phyloP scores from a whole-genome alignment of 2,113 vertebrate species.

The Tachysurus vachellii region DNA sequence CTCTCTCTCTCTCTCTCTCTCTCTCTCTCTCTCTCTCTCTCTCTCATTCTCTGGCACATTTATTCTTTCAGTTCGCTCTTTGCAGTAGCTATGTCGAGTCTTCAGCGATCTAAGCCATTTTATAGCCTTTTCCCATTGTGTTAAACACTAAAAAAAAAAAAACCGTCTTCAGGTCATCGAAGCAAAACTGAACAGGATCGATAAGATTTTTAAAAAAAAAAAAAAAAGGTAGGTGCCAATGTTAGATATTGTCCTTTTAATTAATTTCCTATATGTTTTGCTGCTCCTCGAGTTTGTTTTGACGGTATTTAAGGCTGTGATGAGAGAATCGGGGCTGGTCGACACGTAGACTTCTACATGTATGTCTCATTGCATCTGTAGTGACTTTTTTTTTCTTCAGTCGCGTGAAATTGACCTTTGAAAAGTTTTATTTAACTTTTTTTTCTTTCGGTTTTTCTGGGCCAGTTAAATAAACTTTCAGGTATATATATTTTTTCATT shows the following conservation, averaged over 20 bases:
- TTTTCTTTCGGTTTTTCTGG: too few relatives aligned
- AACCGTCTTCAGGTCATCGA: background rate
- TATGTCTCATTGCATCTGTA: background rate
- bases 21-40: too few relatives aligned
- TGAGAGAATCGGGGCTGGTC: background rate
- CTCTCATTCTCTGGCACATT: slow-evolving; percentile 64
- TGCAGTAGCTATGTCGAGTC: background rate
- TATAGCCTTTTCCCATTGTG: background rate
- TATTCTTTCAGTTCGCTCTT: slow-evolving; percentile 40
- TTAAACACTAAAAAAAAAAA: background rate
- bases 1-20: too few relatives aligned
- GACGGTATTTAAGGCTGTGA: background rate
- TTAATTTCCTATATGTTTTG: background rate
- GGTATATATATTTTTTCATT: background rate
- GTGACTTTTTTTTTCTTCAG: background rate
- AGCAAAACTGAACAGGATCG: background rate
- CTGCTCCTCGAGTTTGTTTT: background rate
- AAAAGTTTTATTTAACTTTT: background rate
- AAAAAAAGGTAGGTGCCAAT: slow-evolving; percentile 7
- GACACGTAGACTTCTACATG: slow-evolving; percentile 36
- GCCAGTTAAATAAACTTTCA: too few relatives aligned
- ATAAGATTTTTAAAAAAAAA: background rate
- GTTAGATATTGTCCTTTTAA: background rate
- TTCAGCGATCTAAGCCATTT: background rate
- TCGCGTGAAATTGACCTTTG: background rate